Conservation (phyloP, 2,113 vertebrate species). For the Podilymbus podiceps region DNA sequence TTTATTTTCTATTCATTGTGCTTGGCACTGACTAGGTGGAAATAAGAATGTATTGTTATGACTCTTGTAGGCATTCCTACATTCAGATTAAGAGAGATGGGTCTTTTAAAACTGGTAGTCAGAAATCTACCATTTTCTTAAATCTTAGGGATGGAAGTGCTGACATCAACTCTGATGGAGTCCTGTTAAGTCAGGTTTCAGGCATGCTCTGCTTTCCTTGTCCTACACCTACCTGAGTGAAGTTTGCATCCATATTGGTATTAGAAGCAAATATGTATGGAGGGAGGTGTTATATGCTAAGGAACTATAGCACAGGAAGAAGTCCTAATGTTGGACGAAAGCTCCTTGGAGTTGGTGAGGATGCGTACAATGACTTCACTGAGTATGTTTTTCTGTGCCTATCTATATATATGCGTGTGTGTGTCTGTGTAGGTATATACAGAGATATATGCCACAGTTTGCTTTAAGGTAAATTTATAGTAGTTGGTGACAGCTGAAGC, state of each 20-base stretch:
- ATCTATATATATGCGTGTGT: not conserved
- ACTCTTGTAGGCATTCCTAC: not conserved
- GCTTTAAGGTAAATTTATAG: not conserved
- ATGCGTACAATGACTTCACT: not conserved
- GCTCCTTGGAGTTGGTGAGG: not conserved
- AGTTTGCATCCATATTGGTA: not conserved
- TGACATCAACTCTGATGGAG: not conserved
- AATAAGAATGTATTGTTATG: not conserved
- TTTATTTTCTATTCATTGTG: not conserved
- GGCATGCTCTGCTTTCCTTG: not conserved
- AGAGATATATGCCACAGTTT: not conserved
- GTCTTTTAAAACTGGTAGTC: not conserved
- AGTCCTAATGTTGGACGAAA: not conserved
- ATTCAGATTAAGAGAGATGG: not conserved
- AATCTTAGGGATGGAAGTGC: not conserved
- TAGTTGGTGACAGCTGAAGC: not conserved
- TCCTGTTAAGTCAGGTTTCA: not conserved
- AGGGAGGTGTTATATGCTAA: not conserved
- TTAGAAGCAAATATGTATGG: not conserved
- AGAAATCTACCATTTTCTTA: not conserved
- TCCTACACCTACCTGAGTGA: not conserved
- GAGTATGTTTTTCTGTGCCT: not conserved
- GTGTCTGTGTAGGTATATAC: not conserved
- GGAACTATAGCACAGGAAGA: not conserved
- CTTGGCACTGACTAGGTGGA: not conserved